These are phyloP conservation scores for Syngnathus typhle DNA, from an alignment of 2,113 vertebrate genomes.

Conservation along the genomic window DNA sequence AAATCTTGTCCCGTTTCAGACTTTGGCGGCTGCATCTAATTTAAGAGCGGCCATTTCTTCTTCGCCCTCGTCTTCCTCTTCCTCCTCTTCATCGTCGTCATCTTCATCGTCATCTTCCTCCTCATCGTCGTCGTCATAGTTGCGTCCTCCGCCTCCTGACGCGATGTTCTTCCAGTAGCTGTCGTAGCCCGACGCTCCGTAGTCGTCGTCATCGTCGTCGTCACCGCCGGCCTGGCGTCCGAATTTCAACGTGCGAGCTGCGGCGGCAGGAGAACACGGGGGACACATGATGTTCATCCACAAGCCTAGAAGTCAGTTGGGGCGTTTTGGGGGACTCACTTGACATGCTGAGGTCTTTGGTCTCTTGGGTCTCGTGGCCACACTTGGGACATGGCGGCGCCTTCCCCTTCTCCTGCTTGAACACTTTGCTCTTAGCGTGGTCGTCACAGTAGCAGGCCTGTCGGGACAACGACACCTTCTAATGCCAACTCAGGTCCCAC, in stretches of 20 bases:
- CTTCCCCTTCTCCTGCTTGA: conserved; percentile 96
- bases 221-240: conserved; percentile 85
- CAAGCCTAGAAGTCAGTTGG: rapidly evolving
- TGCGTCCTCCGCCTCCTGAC: conserved; percentile 40
- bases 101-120: conserved; percentile 73
- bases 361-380: conserved; percentile 94
- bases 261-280: not conserved
- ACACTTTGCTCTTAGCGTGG: conserved; percentile 93
- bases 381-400: conserved; percentile 94
- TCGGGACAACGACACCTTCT: not conserved
- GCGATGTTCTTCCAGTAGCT: conserved; percentile 85
- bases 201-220: conserved; percentile 52
- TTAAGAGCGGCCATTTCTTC: conserved; percentile 70
- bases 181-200: conserved; percentile 85
- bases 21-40: conserved; percentile 73
- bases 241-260: conserved; percentile 90
- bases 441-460: conserved; percentile 96
- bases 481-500: not conserved
- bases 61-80: conserved; percentile 75
- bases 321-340: conserved; percentile 74
- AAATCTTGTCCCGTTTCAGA: conserved; percentile 52
- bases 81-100: conserved; percentile 73
- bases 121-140: conserved; percentile 48
- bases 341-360: conserved; percentile 98
- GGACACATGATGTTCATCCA: not conserved